A percentile compares a stretch with the other conserved stretches of the same genome.
Evolutionary conservation across 2,888 invertebrate genomes (phyloP).

Genomic region (Augochlorella aurata): DNA sequence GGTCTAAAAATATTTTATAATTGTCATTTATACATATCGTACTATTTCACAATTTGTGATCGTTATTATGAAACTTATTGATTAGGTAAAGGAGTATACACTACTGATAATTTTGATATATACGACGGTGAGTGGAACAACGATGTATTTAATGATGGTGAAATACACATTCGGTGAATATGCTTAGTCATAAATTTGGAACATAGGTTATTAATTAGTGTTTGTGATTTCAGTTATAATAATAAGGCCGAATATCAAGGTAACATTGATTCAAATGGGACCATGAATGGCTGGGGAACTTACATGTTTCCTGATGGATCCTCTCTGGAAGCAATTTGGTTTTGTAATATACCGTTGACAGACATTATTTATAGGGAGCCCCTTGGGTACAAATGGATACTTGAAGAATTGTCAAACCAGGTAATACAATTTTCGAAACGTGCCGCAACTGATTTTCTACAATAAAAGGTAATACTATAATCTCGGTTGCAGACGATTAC

Average conservation of each 20-base stretch:
- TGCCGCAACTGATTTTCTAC: neutral
- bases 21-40: constrained; percentile 15
- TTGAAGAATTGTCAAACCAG: constrained; percentile 76
- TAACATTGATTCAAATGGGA: constrained; percentile 81
- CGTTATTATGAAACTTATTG: neutral
- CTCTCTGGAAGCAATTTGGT: constrained; percentile 82
- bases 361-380: constrained; percentile 82
- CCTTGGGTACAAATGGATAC: constrained; percentile 84
- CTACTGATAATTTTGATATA: constrained; percentile 84
- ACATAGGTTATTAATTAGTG: constrained; percentile 10
- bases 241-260: constrained; percentile 84
- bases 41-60: neutral
- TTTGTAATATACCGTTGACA: constrained; percentile 83
- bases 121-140: constrained; percentile 84
- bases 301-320: constrained; percentile 84
- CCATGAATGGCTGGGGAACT: constrained; percentile 82
- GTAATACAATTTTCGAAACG: constrained; percentile 51
- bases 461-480: neutral
- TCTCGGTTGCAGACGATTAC: constrained; percentile 44
- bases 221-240: constrained; percentile 73
- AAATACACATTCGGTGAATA: constrained; percentile 56
- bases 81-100: constrained; percentile 83
- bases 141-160: constrained; percentile 82
- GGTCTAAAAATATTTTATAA: neutral
- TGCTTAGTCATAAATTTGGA: neutral